These are phyloP conservation scores for Poeciliopsis gracilis DNA, from an alignment of 2,797 vertebrate genomes.

Conservation along the genomic window DNA sequence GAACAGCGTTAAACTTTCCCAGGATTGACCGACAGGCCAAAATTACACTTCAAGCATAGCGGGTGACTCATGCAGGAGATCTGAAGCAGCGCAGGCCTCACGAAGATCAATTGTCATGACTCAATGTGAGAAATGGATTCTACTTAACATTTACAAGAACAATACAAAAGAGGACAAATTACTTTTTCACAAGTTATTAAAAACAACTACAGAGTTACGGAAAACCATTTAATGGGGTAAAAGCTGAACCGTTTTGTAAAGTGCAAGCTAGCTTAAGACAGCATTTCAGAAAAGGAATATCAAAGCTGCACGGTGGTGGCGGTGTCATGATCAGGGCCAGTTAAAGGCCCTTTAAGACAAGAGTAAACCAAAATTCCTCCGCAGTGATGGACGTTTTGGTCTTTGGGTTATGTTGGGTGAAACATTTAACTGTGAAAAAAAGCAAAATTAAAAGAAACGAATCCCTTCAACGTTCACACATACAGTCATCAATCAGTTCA, in stretches of 20 bases:
- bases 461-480: not conserved
- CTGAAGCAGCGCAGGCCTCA: not conserved
- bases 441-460: not conserved
- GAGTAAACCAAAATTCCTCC: not conserved
- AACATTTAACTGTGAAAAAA: not conserved
- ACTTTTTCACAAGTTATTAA: not conserved
- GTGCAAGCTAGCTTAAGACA: not conserved
- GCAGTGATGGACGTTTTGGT: not conserved
- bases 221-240: not conserved
- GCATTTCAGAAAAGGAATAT: not conserved
- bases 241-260: not conserved
- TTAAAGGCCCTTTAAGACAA: not conserved
- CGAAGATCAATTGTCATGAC: not conserved
- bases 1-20: not conserved
- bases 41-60: not conserved
- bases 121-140: not conserved
- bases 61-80: not conserved
- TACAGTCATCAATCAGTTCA: slow-evolving; percentile 9
- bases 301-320: not conserved
- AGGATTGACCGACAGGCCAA: not conserved
- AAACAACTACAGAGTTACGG: not conserved
- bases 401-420: not conserved
- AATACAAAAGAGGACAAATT: not conserved
- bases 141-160: not conserved
- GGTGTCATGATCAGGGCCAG: not conserved